These are phyloP conservation scores for Gorsachius goisagi DNA, from an alignment of 2,113 vertebrate species.

Conservation along the genomic window DNA sequence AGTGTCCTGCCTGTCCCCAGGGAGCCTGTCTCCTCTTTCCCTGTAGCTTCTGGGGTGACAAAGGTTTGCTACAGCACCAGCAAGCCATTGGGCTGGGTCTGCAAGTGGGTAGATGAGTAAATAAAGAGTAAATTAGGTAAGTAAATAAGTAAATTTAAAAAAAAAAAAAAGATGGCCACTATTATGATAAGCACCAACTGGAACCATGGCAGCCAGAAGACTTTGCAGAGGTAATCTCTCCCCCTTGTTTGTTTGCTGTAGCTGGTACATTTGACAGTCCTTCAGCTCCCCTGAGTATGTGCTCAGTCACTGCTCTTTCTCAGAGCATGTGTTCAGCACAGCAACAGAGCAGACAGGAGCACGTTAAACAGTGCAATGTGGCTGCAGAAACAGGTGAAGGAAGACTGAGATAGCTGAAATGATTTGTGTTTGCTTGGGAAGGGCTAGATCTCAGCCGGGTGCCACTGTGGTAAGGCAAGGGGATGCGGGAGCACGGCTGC, in stretches of 20 bases:
- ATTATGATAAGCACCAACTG: not conserved
- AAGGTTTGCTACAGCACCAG: not conserved
- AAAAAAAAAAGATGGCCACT: not conserved
- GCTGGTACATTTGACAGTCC: not conserved
- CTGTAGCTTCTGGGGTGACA: not conserved
- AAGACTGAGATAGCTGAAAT: not conserved
- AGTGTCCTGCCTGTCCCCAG: too few relatives aligned
- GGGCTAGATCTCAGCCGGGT: not conserved
- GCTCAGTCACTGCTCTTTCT: not conserved
- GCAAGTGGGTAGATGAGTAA: not conserved
- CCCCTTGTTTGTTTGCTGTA: not conserved
- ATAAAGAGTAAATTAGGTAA: not conserved
- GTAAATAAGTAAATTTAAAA: not conserved
- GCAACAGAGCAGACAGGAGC: not conserved
- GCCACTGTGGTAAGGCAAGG: not conserved
- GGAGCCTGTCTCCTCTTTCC: not conserved
- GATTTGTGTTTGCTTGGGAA: not conserved
- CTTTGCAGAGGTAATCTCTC: not conserved
- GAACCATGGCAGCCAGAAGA: not conserved
- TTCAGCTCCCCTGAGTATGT: not conserved
- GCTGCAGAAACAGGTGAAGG: not conserved
- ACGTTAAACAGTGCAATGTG: not conserved
- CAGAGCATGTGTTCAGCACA: fast-evolving
- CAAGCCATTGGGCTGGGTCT: not conserved
- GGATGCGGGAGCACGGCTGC: fast-evolving